phyloP scores from a whole-genome alignment of 2,888 invertebrate genomes.

The Aplocera efformata region DNA sequence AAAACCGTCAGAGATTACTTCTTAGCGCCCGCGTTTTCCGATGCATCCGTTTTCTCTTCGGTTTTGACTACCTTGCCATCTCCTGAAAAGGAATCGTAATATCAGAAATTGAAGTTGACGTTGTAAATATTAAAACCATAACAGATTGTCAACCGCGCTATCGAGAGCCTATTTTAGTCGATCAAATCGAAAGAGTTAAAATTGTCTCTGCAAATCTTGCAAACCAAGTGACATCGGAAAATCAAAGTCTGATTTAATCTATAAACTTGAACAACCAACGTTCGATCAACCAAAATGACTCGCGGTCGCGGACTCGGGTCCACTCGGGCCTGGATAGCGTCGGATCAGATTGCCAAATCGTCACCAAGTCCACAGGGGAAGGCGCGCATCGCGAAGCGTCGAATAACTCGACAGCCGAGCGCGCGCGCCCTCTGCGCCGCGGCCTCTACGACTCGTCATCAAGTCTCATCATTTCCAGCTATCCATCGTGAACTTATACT shows the following conservation, averaged over 20 bases:
- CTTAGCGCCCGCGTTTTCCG: slow-evolving; percentile 50
- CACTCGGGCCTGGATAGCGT: background rate
- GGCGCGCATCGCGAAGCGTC: slow-evolving; percentile 15
- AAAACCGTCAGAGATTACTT: slow-evolving; percentile 41
- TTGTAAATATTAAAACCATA: too few relatives aligned
- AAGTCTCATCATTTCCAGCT: slow-evolving; percentile 46
- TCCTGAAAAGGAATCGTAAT: slow-evolving; percentile 43
- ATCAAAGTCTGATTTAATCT: too few relatives aligned
- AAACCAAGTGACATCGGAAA: too few relatives aligned
- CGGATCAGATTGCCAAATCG: slow-evolving; percentile 50
- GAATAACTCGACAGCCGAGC: slow-evolving; percentile 40
- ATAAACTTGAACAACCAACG: too few relatives aligned
- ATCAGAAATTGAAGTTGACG: background rate
- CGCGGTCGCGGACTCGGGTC: too few relatives aligned
- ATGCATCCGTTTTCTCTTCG: slow-evolving; percentile 69
- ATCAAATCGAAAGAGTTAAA: too few relatives aligned
- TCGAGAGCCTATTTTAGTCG: too few relatives aligned
- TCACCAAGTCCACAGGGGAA: slow-evolving; percentile 19
- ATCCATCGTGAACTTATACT: too few relatives aligned
- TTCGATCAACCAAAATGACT: too few relatives aligned
- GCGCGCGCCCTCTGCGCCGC: slow-evolving; percentile 9
- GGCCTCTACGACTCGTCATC: slow-evolving; percentile 55
- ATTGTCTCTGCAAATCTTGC: background rate
- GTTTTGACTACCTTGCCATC: slow-evolving; percentile 76
- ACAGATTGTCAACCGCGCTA: too few relatives aligned